phyloP scores from a whole-genome alignment of 2,888 invertebrate species.

The Sesamia inferens region DNA sequence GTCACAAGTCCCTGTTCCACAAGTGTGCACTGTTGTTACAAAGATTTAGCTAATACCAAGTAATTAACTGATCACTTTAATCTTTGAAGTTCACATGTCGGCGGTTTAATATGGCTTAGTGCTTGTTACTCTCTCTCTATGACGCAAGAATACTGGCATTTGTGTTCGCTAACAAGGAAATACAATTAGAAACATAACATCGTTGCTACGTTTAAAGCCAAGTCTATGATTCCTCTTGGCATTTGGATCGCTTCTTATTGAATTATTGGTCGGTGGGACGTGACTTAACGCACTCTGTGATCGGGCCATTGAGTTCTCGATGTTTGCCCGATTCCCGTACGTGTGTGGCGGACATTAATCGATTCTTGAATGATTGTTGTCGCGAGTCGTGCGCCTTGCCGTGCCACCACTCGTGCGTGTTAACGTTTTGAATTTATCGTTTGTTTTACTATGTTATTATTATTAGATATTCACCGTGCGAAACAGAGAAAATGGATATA shows the following conservation, averaged over 20 bases:
- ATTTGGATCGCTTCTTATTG: slow-evolving; percentile 83
- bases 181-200: slow-evolving; percentile 45
- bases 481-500: slow-evolving; percentile 39
- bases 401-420: slow-evolving; percentile 66
- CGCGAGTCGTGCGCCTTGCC: slow-evolving; percentile 68
- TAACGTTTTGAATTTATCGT: slow-evolving; percentile 66
- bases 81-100: slow-evolving; percentile 47
- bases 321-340: slow-evolving; percentile 83
- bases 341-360: slow-evolving; percentile 83
- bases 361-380: slow-evolving; percentile 81
- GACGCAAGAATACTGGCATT: neutral
- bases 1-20: slow-evolving; percentile 13
- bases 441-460: slow-evolving; percentile 41
- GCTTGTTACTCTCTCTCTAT: slow-evolving; percentile 8
- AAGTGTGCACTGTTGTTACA: slow-evolving; percentile 34
- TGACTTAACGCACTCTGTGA: slow-evolving; percentile 75
- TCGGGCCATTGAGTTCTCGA: slow-evolving; percentile 78
- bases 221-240: slow-evolving; percentile 76
- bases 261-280: slow-evolving; percentile 82
- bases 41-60: slow-evolving; percentile 51
- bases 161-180: slow-evolving; percentile 1
- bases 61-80: slow-evolving; percentile 45
- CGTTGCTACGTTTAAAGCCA: slow-evolving; percentile 52
- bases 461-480: slow-evolving; percentile 35
- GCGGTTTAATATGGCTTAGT: slow-evolving; percentile 35